Percentiles rank a stretch among this genome's conserved stretches.
These are phyloP conservation scores for Lacanobia oleracea DNA, from an alignment of 2,888 invertebrate genomes.

Conservation along the genomic window DNA sequence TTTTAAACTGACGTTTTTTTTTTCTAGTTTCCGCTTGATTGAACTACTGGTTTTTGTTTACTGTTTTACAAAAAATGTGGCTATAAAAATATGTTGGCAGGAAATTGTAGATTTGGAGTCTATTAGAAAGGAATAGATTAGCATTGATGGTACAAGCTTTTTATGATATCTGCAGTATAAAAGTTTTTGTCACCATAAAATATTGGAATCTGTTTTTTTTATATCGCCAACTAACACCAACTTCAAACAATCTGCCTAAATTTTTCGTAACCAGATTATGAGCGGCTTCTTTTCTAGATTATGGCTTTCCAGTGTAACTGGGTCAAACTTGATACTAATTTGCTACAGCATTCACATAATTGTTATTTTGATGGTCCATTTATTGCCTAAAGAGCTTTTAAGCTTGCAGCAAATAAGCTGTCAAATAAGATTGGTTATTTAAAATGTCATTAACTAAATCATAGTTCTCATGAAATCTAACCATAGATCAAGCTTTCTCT, in stretches of 20 bases:
- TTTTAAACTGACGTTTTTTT: conserved; percentile 53
- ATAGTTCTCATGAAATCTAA: not conserved
- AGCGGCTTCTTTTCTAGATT: too few species aligned
- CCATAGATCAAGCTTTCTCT: not conserved
- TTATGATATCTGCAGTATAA: too few species aligned
- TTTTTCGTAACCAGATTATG: too few species aligned
- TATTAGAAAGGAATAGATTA: conserved; percentile 8
- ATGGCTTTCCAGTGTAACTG: too few species aligned
- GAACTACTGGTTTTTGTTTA: conserved; percentile 68
- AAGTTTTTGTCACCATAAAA: too few species aligned
- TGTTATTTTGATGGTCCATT: not conserved
- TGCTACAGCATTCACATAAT: too few species aligned
- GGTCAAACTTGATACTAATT: too few species aligned
- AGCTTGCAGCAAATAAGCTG: not conserved
- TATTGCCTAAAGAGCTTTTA: not conserved
- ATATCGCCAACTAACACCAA: too few species aligned
- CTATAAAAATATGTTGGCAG: conserved; percentile 25
- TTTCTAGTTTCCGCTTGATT: conserved; percentile 60
- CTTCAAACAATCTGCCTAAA: too few species aligned
- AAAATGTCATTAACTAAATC: not conserved
- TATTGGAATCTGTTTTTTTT: not conserved
- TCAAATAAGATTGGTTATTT: not conserved
- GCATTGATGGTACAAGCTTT: not conserved
- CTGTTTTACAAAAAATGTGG: conserved; percentile 29
- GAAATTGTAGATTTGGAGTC: conserved; percentile 34